A percentile compares a stretch with the other conserved stretches of the same genome.
These are phyloP conservation scores for Phthorimaea operculella DNA, from an alignment of 1,140 invertebrate species.

Conservation along the genomic window DNA sequence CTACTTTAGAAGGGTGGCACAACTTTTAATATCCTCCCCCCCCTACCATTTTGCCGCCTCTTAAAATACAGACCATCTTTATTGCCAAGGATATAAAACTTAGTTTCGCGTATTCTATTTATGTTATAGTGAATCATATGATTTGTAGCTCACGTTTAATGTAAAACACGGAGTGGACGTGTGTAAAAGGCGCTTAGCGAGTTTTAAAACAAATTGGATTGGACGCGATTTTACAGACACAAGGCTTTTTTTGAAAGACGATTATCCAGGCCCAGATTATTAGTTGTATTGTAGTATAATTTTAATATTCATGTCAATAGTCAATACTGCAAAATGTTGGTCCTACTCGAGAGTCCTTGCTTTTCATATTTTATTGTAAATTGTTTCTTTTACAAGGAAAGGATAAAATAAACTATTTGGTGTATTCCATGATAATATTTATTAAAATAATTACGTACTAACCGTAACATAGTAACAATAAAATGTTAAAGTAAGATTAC, in stretches of 20 bases:
- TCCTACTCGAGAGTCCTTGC: too few relatives aligned
- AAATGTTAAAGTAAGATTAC: background rate
- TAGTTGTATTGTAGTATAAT: too few relatives aligned
- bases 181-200: conserved; percentile 39
- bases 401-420: too few relatives aligned
- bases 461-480: background rate
- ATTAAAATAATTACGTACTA: background rate
- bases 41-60: background rate
- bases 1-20: conserved; percentile 61
- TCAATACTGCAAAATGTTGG: too few relatives aligned
- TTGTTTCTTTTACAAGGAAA: too few relatives aligned
- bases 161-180: conserved; percentile 44
- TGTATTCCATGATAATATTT: background rate
- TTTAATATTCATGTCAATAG: too few relatives aligned
- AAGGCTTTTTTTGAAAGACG: too few relatives aligned
- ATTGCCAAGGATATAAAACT: conserved; percentile 13
- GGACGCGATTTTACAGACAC: too few relatives aligned
- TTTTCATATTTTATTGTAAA: too few relatives aligned
- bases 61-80: conserved; percentile 16
- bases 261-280: too few relatives aligned
- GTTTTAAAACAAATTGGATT: conserved; percentile 46
- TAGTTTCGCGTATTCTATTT: conserved; percentile 10
- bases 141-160: conserved; percentile 34
- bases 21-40: conserved; percentile 54
- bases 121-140: conserved; percentile 20